These are phyloP conservation scores for Pempheris klunzingeri DNA, from an alignment of 2,797 vertebrate genomes.

Conservation along the genomic window DNA sequence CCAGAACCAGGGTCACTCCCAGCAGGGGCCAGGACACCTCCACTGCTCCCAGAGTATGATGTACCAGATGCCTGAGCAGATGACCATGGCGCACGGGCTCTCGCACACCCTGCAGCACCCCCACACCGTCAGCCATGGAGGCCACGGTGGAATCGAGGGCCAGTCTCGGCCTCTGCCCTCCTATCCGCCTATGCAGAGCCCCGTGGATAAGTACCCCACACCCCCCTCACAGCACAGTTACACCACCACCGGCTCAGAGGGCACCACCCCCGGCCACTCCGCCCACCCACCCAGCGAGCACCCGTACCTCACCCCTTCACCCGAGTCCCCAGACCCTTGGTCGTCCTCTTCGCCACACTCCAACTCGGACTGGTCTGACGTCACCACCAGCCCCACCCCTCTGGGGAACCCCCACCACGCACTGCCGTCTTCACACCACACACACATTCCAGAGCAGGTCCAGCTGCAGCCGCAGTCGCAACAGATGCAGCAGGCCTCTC, in stretches of 20 bases:
- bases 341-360: constrained; percentile 97
- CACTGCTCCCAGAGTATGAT: constrained; percentile 88
- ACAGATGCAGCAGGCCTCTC: constrained; percentile 76
- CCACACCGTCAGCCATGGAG: constrained; percentile 76
- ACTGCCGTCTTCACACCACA: constrained; percentile 83
- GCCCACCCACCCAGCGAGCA: constrained; percentile 93
- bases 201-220: constrained; percentile 95
- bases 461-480: constrained; percentile 81
- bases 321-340: constrained; percentile 96
- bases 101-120: constrained; percentile 77
- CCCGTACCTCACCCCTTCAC: constrained; percentile 95
- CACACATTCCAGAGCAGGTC: constrained; percentile 93
- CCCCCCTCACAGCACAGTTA: constrained; percentile 96
- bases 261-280: constrained; percentile 92
- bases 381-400: constrained; percentile 95
- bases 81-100: constrained; percentile 81
- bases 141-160: constrained; percentile 75
- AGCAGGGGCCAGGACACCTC: constrained; percentile 75
- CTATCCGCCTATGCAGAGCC: constrained; percentile 93
- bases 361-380: constrained; percentile 97
- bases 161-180: constrained; percentile 88
- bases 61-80: constrained; percentile 91
- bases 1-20: constrained; percentile 78
- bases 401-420: constrained; percentile 85
- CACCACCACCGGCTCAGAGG: constrained; percentile 87